phyloP scores from a whole-genome alignment of 2,888 invertebrate genomes.

The Tetragnatha montana region DNA sequence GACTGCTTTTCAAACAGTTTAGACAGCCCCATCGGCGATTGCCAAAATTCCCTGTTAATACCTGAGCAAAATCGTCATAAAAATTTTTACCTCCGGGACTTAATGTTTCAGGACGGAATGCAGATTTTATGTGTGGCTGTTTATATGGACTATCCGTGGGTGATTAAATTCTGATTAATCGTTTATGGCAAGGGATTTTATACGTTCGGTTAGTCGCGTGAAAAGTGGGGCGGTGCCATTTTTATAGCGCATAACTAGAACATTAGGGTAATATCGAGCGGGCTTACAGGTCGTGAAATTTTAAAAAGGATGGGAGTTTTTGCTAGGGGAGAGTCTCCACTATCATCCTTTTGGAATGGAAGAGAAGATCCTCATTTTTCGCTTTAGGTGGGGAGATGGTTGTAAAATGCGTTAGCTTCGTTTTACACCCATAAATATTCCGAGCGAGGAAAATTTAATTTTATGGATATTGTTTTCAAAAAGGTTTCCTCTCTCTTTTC shows the following conservation, averaged over 20 bases:
- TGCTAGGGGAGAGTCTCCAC: neutral
- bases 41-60: conserved; percentile 18
- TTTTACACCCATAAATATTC: neutral
- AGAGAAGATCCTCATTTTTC: neutral
- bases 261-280: neutral
- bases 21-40: neutral
- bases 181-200: conserved; percentile 39
- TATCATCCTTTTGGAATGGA: neutral
- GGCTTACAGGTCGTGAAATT: neutral
- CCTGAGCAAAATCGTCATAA: conserved; percentile 22
- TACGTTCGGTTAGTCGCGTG: conserved; percentile 21
- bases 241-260: neutral
- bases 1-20: neutral
- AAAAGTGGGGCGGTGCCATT: neutral
- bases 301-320: neutral
- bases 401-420: neutral
- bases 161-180: conserved; percentile 58
- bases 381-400: neutral
- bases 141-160: neutral
- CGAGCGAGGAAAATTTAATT: neutral
- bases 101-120: neutral
- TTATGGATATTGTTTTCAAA: neutral
- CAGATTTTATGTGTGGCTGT: conserved; percentile 29
- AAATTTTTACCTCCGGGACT: conserved; percentile 8
- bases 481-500: too few species aligned